phyloP scores from a whole-genome alignment of 1,140 invertebrate genomes.

The Orussus abietinus region DNA sequence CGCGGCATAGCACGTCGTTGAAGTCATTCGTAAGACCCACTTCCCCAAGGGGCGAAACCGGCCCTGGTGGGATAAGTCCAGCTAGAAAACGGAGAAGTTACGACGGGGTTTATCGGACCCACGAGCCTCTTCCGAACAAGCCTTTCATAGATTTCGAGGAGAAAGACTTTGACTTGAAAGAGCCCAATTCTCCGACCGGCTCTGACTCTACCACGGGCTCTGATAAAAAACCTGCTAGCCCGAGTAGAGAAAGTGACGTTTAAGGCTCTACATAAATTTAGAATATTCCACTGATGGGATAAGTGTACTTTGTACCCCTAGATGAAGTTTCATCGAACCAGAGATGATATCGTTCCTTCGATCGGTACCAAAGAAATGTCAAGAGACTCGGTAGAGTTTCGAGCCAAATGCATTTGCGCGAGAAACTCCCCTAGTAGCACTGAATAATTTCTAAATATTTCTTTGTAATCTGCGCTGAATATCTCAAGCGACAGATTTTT shows the following conservation, averaged over 20 bases:
- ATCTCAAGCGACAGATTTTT: constrained; percentile 6
- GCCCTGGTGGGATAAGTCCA: constrained; percentile 52
- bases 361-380: too few species aligned
- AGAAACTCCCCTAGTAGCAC: too few species aligned
- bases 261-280: constrained; percentile 17
- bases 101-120: constrained; percentile 74
- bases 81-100: constrained; percentile 66
- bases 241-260: constrained; percentile 44
- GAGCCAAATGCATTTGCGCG: too few species aligned
- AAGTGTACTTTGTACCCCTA: neutral
- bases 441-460: too few species aligned
- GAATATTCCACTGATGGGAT: neutral
- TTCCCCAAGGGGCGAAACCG: constrained; percentile 31
- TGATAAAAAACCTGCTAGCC: constrained; percentile 34
- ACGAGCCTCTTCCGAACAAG: constrained; percentile 73
- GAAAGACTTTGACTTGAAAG: constrained; percentile 73
- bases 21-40: constrained; percentile 31
- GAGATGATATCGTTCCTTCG: too few species aligned
- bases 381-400: too few species aligned
- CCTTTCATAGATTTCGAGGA: constrained; percentile 75
- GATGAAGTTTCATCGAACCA: too few species aligned
- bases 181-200: constrained; percentile 55
- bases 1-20: constrained; percentile 24
- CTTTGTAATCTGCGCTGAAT: constrained; percentile 14
- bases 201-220: constrained; percentile 40